These are phyloP conservation scores for Hemibagrus wyckioides DNA, from an alignment of 2,113 vertebrate species.

Conservation along the genomic window DNA sequence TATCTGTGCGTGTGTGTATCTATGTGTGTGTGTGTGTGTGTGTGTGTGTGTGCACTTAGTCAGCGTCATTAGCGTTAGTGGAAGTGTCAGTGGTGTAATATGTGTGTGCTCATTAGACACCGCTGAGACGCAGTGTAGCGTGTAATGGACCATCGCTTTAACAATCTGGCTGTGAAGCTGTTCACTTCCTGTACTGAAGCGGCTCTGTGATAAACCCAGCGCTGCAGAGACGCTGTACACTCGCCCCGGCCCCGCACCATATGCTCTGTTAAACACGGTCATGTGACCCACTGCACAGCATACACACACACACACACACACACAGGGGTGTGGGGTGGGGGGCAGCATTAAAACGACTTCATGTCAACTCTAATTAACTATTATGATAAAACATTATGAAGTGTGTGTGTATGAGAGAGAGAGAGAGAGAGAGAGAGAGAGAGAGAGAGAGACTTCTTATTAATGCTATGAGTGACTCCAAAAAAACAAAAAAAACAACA, in stretches of 20 bases:
- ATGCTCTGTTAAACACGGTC: conserved; percentile 17
- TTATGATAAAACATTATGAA: not conserved
- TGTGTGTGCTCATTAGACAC: conserved; percentile 51
- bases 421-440: not conserved
- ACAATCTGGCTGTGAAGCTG: conserved; percentile 44
- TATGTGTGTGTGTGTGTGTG: not conserved
- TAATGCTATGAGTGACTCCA: not conserved
- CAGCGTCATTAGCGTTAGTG: conserved; percentile 24
- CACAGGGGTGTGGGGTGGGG: conserved; percentile 16
- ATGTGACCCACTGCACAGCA: conserved; percentile 1
- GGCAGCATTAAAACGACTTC: not conserved
- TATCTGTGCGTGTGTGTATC: not conserved
- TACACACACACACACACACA: not conserved
- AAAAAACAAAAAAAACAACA: not conserved
- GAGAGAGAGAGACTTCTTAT: not conserved
- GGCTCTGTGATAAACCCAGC: not conserved
- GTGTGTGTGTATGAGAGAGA: not conserved
- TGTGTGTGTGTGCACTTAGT: not conserved
- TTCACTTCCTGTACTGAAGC: conserved; percentile 15
- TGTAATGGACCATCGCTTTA: conserved; percentile 47
- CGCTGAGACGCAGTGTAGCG: conserved; percentile 48
- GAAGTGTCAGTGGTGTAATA: conserved; percentile 12
- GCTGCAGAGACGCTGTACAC: not conserved
- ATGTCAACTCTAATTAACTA: not conserved
- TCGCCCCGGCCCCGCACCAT: conserved; percentile 8